Percentiles rank a stretch among this genome's conserved stretches.
These are phyloP conservation scores for Sphecodes monilicornis DNA, from an alignment of 2,888 invertebrate genomes.

Conservation along the genomic window DNA sequence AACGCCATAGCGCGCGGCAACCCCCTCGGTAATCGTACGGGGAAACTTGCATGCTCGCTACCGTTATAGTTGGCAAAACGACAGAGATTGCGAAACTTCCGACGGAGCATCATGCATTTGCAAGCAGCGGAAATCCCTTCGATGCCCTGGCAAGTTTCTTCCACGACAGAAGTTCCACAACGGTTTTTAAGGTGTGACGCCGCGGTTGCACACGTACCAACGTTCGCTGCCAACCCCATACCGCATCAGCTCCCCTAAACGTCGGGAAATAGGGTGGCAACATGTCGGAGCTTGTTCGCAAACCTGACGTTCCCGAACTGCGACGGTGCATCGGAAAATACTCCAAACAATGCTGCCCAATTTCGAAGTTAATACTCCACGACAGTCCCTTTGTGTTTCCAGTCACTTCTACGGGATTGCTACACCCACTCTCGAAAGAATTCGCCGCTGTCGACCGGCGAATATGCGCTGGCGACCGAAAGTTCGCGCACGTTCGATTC, in stretches of 20 bases:
- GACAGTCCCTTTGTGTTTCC: neutral
- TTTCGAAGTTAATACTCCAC: slow-evolving; percentile 19
- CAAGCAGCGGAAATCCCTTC: slow-evolving; percentile 54
- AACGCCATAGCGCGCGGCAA: neutral
- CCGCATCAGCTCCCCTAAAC: neutral
- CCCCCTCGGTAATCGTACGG: slow-evolving; percentile 26
- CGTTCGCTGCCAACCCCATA: neutral
- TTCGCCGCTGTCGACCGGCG: neutral
- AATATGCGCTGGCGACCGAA: neutral
- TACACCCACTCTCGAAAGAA: neutral
- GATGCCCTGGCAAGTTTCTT: slow-evolving; percentile 51
- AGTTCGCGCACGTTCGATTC: neutral
- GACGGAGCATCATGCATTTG: slow-evolving; percentile 41
- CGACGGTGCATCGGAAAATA: slow-evolving; percentile 27
- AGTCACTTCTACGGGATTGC: neutral
- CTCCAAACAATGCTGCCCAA: slow-evolving; percentile 16
- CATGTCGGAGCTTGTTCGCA: neutral
- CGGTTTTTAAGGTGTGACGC: slow-evolving; percentile 53
- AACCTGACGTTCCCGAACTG: neutral
- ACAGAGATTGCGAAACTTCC: slow-evolving; percentile 49
- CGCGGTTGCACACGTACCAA: slow-evolving; percentile 19
- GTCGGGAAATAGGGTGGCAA: neutral
- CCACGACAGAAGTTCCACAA: slow-evolving; percentile 45
- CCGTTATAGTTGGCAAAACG: slow-evolving; percentile 31
- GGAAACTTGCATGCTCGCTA: slow-evolving; percentile 18